A percentile compares a stretch with the other conserved stretches of the same genome.
Conservation (phyloP, 1,140 invertebrate species). For the Drosophila yakuba region DNA sequence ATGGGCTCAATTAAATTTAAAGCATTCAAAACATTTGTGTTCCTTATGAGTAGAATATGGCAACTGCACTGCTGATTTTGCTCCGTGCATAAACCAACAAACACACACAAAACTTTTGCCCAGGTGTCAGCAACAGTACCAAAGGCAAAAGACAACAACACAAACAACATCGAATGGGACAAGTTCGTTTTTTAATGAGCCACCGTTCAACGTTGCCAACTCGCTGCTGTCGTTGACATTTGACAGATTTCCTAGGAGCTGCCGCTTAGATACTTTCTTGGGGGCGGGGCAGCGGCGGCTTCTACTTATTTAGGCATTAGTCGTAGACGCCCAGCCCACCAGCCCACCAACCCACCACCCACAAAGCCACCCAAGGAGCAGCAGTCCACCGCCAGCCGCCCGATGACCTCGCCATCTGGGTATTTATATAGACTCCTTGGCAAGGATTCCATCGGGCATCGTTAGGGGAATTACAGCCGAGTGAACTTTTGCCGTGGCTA, state of each 20-base stretch:
- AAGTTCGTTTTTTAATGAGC: slow-evolving; percentile 75
- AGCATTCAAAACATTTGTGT: no score
- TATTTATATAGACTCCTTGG: slow-evolving; percentile 8
- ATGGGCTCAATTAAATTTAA: no score
- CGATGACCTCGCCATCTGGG: slow-evolving; percentile 11
- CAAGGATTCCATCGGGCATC: background rate
- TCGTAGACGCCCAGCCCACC: slow-evolving; percentile 17
- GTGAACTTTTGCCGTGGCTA: slow-evolving; percentile 32
- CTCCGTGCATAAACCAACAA: background rate
- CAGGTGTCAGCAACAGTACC: slow-evolving; percentile 75
- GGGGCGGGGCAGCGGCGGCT: slow-evolving; percentile 18
- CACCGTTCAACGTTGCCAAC: slow-evolving; percentile 54
- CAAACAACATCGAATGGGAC: slow-evolving; percentile 18
- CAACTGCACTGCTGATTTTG: background rate
- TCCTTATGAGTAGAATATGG: no score
- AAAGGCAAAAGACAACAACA: slow-evolving; percentile 19
- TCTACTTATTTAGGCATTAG: slow-evolving; percentile 73
- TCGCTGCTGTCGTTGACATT: slow-evolving; percentile 74
- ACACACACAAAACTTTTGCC: slow-evolving; percentile 53
- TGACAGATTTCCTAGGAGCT: slow-evolving; percentile 75
- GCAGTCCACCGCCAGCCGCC: slow-evolving; percentile 6
- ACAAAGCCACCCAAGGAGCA: slow-evolving; percentile 7
- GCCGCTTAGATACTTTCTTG: slow-evolving; percentile 53
- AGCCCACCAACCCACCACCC: background rate
- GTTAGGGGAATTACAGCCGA: slow-evolving; percentile 30